Evolutionary conservation across 2,797 vertebrate species (phyloP), one percentile per base, ranked within the genome.

Genomic region (Muscicapa comitata): DNA sequence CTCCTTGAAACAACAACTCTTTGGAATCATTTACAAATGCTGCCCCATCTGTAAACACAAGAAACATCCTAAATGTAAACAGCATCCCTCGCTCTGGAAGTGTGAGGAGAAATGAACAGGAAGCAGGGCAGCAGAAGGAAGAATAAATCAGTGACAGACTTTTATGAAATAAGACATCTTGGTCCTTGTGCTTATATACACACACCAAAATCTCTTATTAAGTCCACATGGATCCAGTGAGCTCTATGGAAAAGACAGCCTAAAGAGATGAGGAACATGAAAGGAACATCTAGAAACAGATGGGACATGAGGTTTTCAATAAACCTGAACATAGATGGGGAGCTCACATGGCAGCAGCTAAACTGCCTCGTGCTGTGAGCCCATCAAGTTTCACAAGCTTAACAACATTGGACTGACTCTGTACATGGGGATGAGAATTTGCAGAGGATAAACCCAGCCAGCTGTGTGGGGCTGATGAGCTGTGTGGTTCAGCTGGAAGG

Each of bases 221-320:
- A 94, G 35, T 91, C 78, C 88, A 77, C 81, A 88, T 94, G 90
- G 93, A 90, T 57, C n/a, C 57, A 68, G 86, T 0, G 0, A 91
- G 62, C 59, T 38, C 88, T 38, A 79, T 91, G 87, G 83, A 85
- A 94, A 54, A 92, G 80, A 76, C 75, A 95, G 66, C 78, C 85
- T 77, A 7, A 87, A 86, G 84, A 80, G 81, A 88, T 70, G 75
- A 83, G 87, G 96, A 96, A 93, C 95, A 86, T 76, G 87, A 97
- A 96, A 94, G 73, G 90, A 96, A 35, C 94, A 94, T 96, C 94
- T 51, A 96, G 94, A 94, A 96, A 96, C 95, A 97, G 96, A 96
- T 93, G 93, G 95, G 85, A 95, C 79, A 80, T 24, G 83, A 94
- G 76, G 17, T 94, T 95, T 94, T 43, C 94, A 94, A 94, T 94